Evolutionary conservation across 2,797 vertebrate species (phyloP), one percentile per base, ranked within the genome.

Genomic region (Channa striata): DNA sequence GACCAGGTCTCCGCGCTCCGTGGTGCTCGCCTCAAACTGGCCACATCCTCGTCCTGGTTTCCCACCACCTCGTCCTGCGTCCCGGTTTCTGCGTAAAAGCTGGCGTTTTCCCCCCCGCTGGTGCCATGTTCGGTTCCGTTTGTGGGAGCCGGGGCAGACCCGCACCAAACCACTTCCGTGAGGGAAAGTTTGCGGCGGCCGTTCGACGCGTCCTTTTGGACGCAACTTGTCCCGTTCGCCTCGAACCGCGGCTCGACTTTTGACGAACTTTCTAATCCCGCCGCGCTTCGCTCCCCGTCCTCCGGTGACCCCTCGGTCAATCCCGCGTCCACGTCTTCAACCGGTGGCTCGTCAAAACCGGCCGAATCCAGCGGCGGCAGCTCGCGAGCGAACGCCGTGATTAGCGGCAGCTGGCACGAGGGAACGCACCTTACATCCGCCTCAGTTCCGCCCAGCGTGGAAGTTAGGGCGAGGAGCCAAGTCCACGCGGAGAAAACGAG

Each of bases 371-470:
- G 66, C 59, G 40, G 61, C 4, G 68, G 66, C 43, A 78, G 61
- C 61, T 89, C 89, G 74, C 66, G 68, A 14, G 81, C 77, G 65
- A 46, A 56, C 0, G 85, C 82, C 4, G 67, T 60, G 66, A 76
- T 66, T 3, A 60, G 73, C 59, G 86, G 82, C 54, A 80, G 80
- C 65, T 83, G 90, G 87, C 94, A 95, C 19, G 91, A 93, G 68
- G 93, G 89, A 60, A 87, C 79, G 93, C 94, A 95, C 91, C 92
- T 93, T 63, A 94, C 90, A 90, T 94, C 95, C 80, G 94, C 93
- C 39, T 83, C 73, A 59, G 89, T 85, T 82, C 88, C 92, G 75
- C 86, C 87, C 88, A 91, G 87, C n/a, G 89, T 92, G 59, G 90
- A 93, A 92, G 91, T 93, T 90, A 84, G 48, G 72, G 63, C 78